Percentiles rank a stretch among this genome's conserved stretches.
Evolutionary conservation across 2,113 vertebrate genomes (phyloP).

Genomic region (Anoplopoma fimbria): DNA sequence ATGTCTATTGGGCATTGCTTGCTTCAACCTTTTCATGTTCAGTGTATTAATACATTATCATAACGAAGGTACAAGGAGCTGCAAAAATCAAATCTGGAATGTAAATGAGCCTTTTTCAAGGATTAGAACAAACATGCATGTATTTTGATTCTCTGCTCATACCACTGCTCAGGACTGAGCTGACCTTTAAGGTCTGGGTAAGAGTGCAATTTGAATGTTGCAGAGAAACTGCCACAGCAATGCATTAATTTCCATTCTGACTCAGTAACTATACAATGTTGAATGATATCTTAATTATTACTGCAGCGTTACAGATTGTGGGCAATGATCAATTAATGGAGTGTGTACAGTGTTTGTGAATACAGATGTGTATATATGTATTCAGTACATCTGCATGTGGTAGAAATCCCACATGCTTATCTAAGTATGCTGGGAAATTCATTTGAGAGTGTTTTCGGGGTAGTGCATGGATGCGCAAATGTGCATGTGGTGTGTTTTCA

Average conservation of each 20-base stretch:
- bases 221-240: conserved; percentile 8
- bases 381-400: conserved; percentile 12
- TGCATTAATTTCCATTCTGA: conserved; percentile 58
- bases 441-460: not conserved
- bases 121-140: conserved; percentile 56
- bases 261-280: conserved; percentile 31
- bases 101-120: conserved; percentile 23
- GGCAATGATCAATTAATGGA: conserved; percentile 63
- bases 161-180: conserved; percentile 21
- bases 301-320: conserved; percentile 35
- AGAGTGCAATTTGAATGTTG: conserved; percentile 58
- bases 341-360: conserved; percentile 47
- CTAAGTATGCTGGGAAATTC: not conserved
- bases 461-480: not conserved
- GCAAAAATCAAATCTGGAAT: conserved; percentile 48
- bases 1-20: not conserved
- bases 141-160: conserved; percentile 46
- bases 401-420: conserved; percentile 13
- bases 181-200: conserved; percentile 65
- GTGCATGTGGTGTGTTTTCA: not conserved
- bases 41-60: conserved; percentile 27
- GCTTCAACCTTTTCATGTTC: conserved; percentile 4
- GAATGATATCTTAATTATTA: conserved; percentile 69
- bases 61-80: conserved; percentile 38
- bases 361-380: conserved; percentile 30